Conservation (phyloP, 1,140 invertebrate genomes). For the Chelonus insularis region DNA sequence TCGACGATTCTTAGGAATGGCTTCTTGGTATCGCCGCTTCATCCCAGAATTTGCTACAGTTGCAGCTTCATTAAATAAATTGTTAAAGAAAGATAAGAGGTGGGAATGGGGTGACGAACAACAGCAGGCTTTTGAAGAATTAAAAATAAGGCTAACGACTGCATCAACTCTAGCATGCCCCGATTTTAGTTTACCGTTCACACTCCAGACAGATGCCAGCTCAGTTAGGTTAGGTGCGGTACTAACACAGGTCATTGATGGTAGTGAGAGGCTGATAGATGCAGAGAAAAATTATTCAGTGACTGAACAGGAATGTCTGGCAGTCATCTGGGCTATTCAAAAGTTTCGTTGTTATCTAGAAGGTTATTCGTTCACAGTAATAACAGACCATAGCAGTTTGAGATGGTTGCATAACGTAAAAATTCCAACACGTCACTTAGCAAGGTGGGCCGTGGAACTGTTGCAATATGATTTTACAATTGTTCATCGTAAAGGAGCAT, state of each 20-base stretch:
- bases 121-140: conserved; percentile 23
- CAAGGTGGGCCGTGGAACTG: background rate
- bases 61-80: conserved; percentile 37
- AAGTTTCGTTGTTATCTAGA: conserved; percentile 14
- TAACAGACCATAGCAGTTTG: conserved; percentile 13
- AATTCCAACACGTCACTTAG: background rate
- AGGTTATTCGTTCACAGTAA: background rate
- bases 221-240: background rate
- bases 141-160: conserved; percentile 6
- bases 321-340: background rate
- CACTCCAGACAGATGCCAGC: conserved; percentile 10
- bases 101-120: conserved; percentile 36
- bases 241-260: background rate
- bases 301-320: conserved; percentile 10
- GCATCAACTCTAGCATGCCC: background rate
- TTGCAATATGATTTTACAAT: conserved; percentile 1
- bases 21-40: conserved; percentile 49
- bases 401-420: conserved; percentile 11
- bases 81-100: conserved; percentile 42
- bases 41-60: conserved; percentile 40
- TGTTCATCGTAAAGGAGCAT: conserved; percentile 26
- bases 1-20: conserved; percentile 54
- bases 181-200: conserved; percentile 15
- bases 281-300: conserved; percentile 8
- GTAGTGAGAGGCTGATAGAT: background rate